Conservation (phyloP, 2,797 vertebrate genomes). For the Tiaroga cobitis region DNA sequence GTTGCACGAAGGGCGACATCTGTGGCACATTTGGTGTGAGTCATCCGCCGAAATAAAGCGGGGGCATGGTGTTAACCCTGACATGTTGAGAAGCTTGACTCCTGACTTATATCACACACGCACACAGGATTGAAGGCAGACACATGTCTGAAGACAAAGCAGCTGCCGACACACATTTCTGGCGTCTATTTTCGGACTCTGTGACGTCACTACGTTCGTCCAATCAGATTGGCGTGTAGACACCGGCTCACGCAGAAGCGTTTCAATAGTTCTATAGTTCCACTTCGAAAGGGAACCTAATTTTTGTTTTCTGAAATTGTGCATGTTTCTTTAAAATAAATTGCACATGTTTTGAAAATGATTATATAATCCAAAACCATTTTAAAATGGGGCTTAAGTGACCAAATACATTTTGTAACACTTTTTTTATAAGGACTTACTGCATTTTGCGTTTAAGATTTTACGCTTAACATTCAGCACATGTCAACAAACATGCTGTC, state of each 20-base stretch:
- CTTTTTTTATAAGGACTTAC: neutral
- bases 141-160: neutral
- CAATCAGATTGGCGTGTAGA: neutral
- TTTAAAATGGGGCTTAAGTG: neutral
- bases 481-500: neutral
- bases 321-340: neutral
- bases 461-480: neutral
- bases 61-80: neutral
- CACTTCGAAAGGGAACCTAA: neutral
- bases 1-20: no score
- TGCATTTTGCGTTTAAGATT: neutral
- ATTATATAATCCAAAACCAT: neutral
- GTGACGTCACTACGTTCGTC: neutral
- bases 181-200: no score
- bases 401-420: neutral
- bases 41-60: no score
- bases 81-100: neutral
- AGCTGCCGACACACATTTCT: neutral
- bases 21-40: no score
- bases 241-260: accelerated
- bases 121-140: neutral
- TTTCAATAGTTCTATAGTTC: neutral
- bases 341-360: neutral
- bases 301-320: neutral
- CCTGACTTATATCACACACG: neutral